Conservation (phyloP, 1,140 invertebrate genomes). For the Aricia agestis region DNA sequence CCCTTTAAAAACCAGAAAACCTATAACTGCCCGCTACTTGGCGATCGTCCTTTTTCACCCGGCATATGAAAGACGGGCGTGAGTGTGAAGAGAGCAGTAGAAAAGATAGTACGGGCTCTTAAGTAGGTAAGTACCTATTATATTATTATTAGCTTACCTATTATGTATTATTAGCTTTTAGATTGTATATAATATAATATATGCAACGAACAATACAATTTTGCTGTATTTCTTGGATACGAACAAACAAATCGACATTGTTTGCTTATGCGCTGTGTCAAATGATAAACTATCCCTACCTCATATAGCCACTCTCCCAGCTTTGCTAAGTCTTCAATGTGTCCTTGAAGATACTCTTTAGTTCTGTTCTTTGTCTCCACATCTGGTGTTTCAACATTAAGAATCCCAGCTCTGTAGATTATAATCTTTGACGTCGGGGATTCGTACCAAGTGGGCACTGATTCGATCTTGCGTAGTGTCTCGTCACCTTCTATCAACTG, state of each 20-base stretch:
- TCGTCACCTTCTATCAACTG: slow-evolving; percentile 76
- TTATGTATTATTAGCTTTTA: too few species aligned
- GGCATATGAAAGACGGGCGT: too few species aligned
- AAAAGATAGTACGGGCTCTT: too few species aligned
- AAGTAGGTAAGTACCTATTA: too few species aligned
- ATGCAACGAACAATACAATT: too few species aligned
- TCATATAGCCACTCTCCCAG: slow-evolving; percentile 46
- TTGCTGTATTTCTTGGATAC: too few species aligned
- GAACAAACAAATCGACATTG: neutral
- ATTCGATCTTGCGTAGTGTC: slow-evolving; percentile 71
- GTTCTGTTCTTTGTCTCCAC: slow-evolving; percentile 50
- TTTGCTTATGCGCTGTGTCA: neutral
- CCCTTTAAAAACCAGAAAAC: too few species aligned
- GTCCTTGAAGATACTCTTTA: slow-evolving; percentile 53
- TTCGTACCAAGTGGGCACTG: slow-evolving; percentile 71
- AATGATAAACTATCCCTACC: slow-evolving; percentile 24
- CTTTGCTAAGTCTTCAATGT: slow-evolving; percentile 49
- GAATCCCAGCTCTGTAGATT: slow-evolving; percentile 54
- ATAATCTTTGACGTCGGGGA: slow-evolving; percentile 58
- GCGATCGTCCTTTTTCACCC: too few species aligned
- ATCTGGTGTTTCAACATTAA: slow-evolving; percentile 58
- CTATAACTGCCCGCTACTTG: too few species aligned
- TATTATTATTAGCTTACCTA: too few species aligned
- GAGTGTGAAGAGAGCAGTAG: too few species aligned
- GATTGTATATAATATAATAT: too few species aligned